Base-by-base conservation (phyloP, 2,888 invertebrate genomes). In the Oscheius sp. region DNA sequence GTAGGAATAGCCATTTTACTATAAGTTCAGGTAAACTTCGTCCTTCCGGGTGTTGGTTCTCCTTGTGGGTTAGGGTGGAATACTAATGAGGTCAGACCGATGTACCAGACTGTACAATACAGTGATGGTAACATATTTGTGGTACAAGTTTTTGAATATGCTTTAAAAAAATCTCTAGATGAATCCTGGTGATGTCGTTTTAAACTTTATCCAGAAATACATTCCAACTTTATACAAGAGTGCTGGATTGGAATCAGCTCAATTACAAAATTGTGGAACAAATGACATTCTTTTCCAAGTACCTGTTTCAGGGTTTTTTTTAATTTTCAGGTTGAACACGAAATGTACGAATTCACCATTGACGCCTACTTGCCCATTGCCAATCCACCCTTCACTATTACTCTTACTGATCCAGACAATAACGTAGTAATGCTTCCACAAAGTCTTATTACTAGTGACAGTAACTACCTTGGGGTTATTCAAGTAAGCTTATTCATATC, bases 21-120 rank as follows among this genome's bases (percentile, higher is more conserved):
- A 47, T 8, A 20, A 26, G 14, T 63, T 33, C 12, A 64, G 64
- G 26, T 64, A 17, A 78, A 80, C 69, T 75, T 79, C 64, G 62
- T 78, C 4, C 63, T 74, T 54, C 70, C 78, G 24, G 75, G 73
- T 2, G 71, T 76, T 12, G 74, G 79, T 12, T 75, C 80, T 12
- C 82, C 82, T 38, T 82, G 82, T 68, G 66, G 71, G 28, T 61
- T 67, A 22, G 79, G 79, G 49, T 82, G 80, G 78, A 73, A 74
- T 61, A 71, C 70, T n/a, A 64, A 70, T 9, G 74, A 49, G 30
- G 75, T 66, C 20, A 50, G 68, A 5, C 50, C 71, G 1, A 68
- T 82, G 33, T 72, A 59, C 67, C 56, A 49, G n/a, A 72, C 74
- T 22, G 73, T 74, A 20, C 67, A 70, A 17, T 75, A 72, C 69